Percentiles rank a stretch among this genome's conserved stretches.
phyloP scores from a whole-genome alignment of 2,113 vertebrate species.

The Grantiella picta region DNA sequence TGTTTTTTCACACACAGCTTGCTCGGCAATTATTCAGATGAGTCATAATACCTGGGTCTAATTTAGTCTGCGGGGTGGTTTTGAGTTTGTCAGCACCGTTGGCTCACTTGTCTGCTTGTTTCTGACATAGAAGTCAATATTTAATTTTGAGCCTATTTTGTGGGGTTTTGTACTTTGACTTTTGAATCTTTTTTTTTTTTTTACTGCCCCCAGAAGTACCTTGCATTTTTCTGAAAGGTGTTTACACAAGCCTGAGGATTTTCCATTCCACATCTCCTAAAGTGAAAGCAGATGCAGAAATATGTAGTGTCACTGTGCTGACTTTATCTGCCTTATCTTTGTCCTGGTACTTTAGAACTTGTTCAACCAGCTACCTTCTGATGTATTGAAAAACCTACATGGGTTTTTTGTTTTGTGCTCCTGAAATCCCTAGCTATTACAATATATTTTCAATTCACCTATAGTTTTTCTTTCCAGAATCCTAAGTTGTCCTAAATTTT shows the following conservation, averaged over 20 bases:
- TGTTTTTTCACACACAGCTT: conserved; percentile 1
- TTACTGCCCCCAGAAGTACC: accelerated
- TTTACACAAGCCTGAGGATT: not conserved
- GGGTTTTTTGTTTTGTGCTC: not conserved
- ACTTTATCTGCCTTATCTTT: not conserved
- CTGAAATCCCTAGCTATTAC: not conserved
- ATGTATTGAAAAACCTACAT: not conserved
- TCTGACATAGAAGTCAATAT: not conserved
- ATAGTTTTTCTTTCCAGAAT: not conserved
- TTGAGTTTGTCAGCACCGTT: not conserved
- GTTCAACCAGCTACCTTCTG: not conserved
- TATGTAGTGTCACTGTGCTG: not conserved
- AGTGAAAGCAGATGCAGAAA: not conserved
- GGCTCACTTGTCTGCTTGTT: not conserved
- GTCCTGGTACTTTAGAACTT: not conserved
- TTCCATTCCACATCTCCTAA: not conserved
- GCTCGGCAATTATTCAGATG: not conserved
- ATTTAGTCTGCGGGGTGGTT: not conserved
- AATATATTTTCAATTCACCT: not conserved
- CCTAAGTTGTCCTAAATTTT: not conserved
- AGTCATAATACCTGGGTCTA: conserved; percentile 17
- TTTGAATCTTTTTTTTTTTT: not conserved
- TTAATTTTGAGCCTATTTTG: not conserved
- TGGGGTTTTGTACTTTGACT: not conserved
- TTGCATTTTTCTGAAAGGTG: not conserved